Percentiles rank a stretch among this genome's conserved stretches.
Conservation (phyloP, 2,113 vertebrate genomes). For the Callospermophilus lateralis region DNA sequence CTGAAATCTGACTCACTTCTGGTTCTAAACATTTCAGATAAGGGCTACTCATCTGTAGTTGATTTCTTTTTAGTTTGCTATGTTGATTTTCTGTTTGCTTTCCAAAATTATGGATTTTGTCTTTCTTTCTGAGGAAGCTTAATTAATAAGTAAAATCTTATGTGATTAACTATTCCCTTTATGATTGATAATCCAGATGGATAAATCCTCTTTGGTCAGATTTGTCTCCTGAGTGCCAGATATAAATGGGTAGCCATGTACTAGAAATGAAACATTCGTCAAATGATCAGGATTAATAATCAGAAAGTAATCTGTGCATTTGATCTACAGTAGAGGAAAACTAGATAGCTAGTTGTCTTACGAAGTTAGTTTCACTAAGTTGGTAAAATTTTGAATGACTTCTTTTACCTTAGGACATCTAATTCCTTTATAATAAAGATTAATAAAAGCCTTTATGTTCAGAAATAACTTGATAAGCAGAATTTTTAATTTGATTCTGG, state of each 20-base stretch:
- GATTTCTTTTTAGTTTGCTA: not conserved
- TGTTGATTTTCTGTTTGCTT: not conserved
- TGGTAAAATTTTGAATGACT: constrained; percentile 29
- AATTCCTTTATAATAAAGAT: not conserved
- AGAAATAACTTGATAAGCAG: not conserved
- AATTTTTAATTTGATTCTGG: constrained; percentile 47
- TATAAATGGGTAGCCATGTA: not conserved
- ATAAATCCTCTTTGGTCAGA: not conserved
- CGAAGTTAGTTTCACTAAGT: not conserved
- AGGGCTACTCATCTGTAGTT: not conserved
- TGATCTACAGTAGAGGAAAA: constrained; percentile 14
- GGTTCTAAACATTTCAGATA: not conserved
- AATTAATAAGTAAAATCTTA: constrained; percentile 11
- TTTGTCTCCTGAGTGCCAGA: not conserved
- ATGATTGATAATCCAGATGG: not conserved
- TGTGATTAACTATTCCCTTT: not conserved
- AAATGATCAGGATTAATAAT: not conserved
- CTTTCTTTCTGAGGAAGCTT: not conserved
- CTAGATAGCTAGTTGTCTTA: not conserved
- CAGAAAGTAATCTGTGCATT: not conserved
- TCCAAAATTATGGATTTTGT: not conserved
- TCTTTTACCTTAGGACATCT: constrained; percentile 41
- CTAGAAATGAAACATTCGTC: not conserved
- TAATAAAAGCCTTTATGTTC: constrained; percentile 9
- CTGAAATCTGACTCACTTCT: not conserved